Base-by-base conservation (phyloP, 2,888 invertebrate genomes). In the Liposcelis brunnea region DNA sequence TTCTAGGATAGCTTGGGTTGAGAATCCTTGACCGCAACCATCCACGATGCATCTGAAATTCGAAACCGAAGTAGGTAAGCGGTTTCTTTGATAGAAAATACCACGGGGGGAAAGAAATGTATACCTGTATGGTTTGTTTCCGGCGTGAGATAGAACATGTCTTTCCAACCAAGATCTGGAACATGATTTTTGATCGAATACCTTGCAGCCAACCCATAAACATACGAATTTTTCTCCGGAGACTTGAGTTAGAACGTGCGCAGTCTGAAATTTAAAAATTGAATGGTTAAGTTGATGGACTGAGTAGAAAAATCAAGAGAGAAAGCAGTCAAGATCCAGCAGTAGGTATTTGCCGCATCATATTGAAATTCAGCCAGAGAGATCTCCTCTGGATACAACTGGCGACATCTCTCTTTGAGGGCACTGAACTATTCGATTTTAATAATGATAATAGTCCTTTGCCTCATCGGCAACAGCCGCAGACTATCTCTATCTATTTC, bases 161-260 rank as follows among this genome's bases (percentile, higher is more conserved):
- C 93, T 71, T 61, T 93, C 90, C 52, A 94, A 67, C 94, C 94
- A 95, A 46, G 87, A 78, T 46, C 86, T 72, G 5, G 91, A 91
- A 60, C 90, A 90, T 7, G 93, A 93, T 31, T 81, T 80, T 60
- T 85, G 81, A 52, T 87, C 85, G 59, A 85, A 90, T 35, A 94
- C 94, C 63, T 94, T 94, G 68, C 94, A 94, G 43, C 83, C 86
- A 55, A 78, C 73, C 94, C 94, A 95, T 46, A 87, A 72, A 61
- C 94, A 94, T 43, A 85, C 79, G 64, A 84, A 91, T 58, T 82
- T 85, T 60, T 84, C 82, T 52, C 74, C 75, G 12, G 78, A 79
- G 14, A 77, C 79, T 69, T 93, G 93, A 44, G 82, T 73, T 63
- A 83, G 82, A 55, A 89, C 87, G 67, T 89, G 89, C 55, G 76